Evolutionary conservation across 2,888 invertebrate species (phyloP), one percentile per base, ranked within the genome.

Genomic region (Stenodera caucasica): DNA sequence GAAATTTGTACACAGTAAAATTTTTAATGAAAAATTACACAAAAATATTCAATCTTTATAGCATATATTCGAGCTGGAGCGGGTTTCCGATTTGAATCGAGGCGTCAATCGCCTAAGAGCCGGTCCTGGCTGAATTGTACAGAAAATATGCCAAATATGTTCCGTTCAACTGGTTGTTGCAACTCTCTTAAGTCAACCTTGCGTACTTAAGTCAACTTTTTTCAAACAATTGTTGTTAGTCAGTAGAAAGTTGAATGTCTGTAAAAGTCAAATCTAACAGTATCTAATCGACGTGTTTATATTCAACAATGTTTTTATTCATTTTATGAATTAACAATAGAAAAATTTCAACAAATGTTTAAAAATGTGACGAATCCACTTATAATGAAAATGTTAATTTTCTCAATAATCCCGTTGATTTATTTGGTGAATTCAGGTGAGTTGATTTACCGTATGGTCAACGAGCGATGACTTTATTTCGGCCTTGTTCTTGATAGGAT

Each of bases 401-500:
- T 8, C 2, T 12, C 15, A 35, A 18, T 33, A 52, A 32, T 29
- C 11, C n/a, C 21, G 2, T 21, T 12, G 32, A 21, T 51, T 33
- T 11, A 11, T 1, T 14, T 29, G 3, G 12, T 33, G 5, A 51
- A n/a, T 32, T 6, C 29, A 18, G 40, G 55, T 53, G 8, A 53
- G 26, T 26, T 14, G 2, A 15, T 2, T 50, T 14, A 32, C 14
- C 32, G 30, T 32, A 53, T 32, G 3, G 35, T 15, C n/a, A 32
- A 14, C 15, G 6, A 8, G 3, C 14, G 12, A 45, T 55, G 3
- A 21, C 14, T 12, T 2, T 8, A 8, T 11, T 49, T 9, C 12
- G 21, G 5, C 7, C 45, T 49, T 35, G 40, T 12, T 33, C 5
- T 52, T 35, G 15, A 29, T 58, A 66, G 64, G 50, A 45, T 26